phyloP scores from a whole-genome alignment of 2,113 vertebrate species.

The Propithecus coquereli region DNA sequence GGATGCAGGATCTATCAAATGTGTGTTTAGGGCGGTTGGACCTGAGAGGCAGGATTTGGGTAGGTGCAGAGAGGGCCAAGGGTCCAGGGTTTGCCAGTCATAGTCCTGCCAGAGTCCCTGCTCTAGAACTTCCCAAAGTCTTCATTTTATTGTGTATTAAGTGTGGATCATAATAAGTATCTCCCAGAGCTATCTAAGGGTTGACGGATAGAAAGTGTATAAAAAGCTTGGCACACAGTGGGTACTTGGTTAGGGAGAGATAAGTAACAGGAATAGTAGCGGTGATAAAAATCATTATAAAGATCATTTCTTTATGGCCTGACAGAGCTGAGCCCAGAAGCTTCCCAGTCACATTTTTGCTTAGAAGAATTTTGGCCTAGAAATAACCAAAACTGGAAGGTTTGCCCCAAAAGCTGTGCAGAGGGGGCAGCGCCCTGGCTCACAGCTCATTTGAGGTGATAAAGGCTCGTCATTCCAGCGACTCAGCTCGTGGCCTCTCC shows the following conservation, averaged over 20 bases:
- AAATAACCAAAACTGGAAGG: not conserved
- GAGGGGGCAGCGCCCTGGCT: not conserved
- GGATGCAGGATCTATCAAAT: not conserved
- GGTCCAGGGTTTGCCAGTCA: not conserved
- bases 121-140: not conserved
- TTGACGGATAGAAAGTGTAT: not conserved
- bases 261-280: not conserved
- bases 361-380: not conserved
- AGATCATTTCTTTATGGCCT: not conserved
- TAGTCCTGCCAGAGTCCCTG: too few relatives aligned
- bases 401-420: not conserved
- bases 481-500: not conserved
- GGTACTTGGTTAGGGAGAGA: not conserved
- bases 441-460: not conserved
- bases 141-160: not conserved
- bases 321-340: not conserved
- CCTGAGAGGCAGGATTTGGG: not conserved
- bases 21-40: not conserved
- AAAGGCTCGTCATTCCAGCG: not conserved
- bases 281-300: not conserved
- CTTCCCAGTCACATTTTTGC: not conserved
- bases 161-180: not conserved
- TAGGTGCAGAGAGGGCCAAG: too few relatives aligned
- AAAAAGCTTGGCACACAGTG: not conserved
- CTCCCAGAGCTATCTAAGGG: not conserved